phyloP scores from a whole-genome alignment of 1,140 invertebrate genomes.

The Apis laboriosa region DNA sequence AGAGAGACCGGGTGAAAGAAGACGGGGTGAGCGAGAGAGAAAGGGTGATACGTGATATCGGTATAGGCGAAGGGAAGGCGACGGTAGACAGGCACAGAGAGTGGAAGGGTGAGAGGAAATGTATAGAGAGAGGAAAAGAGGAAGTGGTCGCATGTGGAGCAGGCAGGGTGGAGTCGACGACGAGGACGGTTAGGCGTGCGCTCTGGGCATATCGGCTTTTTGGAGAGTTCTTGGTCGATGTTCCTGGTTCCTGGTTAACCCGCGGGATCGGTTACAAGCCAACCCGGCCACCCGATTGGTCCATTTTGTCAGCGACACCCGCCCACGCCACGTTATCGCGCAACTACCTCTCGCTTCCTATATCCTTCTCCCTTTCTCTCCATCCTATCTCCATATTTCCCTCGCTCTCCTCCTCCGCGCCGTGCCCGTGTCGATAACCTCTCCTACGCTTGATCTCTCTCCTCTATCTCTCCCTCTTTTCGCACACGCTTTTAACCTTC shows the following conservation, averaged over 20 bases:
- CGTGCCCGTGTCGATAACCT: constrained; percentile 43
- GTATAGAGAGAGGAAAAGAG: neutral
- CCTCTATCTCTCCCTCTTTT: constrained; percentile 48
- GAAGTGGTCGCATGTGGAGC: constrained; percentile 53
- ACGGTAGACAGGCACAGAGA: neutral
- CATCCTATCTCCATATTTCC: neutral
- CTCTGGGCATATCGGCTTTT: constrained; percentile 69
- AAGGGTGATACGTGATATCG: neutral
- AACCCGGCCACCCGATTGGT: constrained; percentile 72
- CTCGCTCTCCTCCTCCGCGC: constrained; percentile 34
- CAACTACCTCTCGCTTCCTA: constrained; percentile 44
- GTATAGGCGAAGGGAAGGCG: neutral
- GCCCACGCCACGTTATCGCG: constrained; percentile 75
- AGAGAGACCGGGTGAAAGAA: neutral
- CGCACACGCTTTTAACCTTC: neutral
- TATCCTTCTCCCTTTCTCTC: constrained; percentile 15
- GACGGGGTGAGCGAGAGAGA: neutral
- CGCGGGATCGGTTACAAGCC: constrained; percentile 78
- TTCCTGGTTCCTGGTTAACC: constrained; percentile 75
- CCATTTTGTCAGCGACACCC: constrained; percentile 79
- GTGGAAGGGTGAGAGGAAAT: neutral
- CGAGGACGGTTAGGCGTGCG: constrained; percentile 64
- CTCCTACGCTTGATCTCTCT: constrained; percentile 17
- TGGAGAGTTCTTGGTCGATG: constrained; percentile 73
- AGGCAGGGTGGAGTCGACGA: constrained; percentile 64